Evolutionary conservation across 2,888 invertebrate genomes (phyloP).

Genomic region (Coenonympha arcania): DNA sequence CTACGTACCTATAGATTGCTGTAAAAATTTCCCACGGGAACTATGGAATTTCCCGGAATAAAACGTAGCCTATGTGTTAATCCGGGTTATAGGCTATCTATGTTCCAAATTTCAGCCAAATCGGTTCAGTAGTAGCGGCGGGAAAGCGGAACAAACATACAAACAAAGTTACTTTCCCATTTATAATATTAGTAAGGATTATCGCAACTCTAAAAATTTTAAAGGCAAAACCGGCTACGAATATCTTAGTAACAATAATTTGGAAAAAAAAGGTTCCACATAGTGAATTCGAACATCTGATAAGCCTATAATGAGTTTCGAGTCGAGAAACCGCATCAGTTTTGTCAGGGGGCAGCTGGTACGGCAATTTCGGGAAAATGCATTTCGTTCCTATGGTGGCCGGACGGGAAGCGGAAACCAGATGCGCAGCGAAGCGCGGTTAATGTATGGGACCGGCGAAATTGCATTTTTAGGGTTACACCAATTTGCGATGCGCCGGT

Average conservation of each 20-base stretch:
- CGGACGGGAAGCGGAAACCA: conserved; percentile 68
- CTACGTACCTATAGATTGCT: no score
- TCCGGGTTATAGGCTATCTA: no score
- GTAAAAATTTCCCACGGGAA: no score
- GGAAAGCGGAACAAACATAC: no score
- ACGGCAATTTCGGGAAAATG: conserved; percentile 64
- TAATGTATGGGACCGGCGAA: conserved; percentile 60
- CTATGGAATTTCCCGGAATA: no score
- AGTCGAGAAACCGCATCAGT: conserved; percentile 44
- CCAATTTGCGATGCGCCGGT: conserved; percentile 43
- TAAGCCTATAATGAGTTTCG: conserved; percentile 6
- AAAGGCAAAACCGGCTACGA: no score
- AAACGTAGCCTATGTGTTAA: no score
- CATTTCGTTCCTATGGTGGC: conserved; percentile 43
- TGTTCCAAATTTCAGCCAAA: no score
- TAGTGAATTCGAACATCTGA: conserved; percentile 4
- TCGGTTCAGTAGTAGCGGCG: no score
- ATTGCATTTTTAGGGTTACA: conserved; percentile 70
- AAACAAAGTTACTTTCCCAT: no score
- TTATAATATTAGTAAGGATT: no score
- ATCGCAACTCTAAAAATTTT: no score
- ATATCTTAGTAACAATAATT: not conserved
- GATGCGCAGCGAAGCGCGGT: conserved; percentile 59
- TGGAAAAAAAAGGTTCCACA: not conserved
- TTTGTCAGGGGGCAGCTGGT: conserved; percentile 38